A percentile compares a stretch with the other conserved stretches of the same genome.
phyloP scores from a whole-genome alignment of 2,888 invertebrate genomes.

The Achlya flavicornis region DNA sequence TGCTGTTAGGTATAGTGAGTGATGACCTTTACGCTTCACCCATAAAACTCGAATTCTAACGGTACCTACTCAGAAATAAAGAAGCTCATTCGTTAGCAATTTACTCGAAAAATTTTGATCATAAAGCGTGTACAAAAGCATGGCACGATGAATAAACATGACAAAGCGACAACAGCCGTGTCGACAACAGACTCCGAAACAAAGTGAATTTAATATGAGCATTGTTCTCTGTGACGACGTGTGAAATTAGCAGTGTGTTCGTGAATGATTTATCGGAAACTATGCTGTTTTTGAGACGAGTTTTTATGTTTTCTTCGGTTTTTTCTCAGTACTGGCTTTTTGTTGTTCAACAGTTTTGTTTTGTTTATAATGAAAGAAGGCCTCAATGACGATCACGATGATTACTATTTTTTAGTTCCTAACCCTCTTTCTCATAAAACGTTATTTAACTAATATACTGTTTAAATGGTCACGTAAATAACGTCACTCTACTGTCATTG shows the following conservation, averaged over 20 bases:
- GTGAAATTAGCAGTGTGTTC: conserved; percentile 11
- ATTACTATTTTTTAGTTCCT: too few relatives aligned
- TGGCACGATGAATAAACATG: conserved; percentile 14
- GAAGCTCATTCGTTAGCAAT: neutral
- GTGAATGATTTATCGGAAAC: neutral
- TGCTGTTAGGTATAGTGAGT: too few relatives aligned
- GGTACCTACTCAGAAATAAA: neutral
- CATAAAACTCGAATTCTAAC: neutral
- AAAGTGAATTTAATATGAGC: conserved; percentile 23
- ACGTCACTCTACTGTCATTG: too few relatives aligned
- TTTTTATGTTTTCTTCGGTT: neutral
- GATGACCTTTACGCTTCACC: too few relatives aligned
- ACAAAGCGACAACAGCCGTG: conserved; percentile 7
- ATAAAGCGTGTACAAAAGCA: conserved; percentile 6
- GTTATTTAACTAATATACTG: too few relatives aligned
- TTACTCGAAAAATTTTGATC: neutral
- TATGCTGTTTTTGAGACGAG: neutral
- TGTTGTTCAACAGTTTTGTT: too few relatives aligned
- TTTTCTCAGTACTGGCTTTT: neutral
- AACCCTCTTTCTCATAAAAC: too few relatives aligned
- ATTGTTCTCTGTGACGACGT: conserved; percentile 9
- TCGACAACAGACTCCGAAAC: conserved; percentile 13
- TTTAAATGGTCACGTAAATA: too few relatives aligned
- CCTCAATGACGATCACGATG: too few relatives aligned
- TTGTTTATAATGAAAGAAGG: too few relatives aligned